Evolutionary conservation across 2,888 invertebrate species (phyloP).

Genomic region (Allygus modestus): DNA sequence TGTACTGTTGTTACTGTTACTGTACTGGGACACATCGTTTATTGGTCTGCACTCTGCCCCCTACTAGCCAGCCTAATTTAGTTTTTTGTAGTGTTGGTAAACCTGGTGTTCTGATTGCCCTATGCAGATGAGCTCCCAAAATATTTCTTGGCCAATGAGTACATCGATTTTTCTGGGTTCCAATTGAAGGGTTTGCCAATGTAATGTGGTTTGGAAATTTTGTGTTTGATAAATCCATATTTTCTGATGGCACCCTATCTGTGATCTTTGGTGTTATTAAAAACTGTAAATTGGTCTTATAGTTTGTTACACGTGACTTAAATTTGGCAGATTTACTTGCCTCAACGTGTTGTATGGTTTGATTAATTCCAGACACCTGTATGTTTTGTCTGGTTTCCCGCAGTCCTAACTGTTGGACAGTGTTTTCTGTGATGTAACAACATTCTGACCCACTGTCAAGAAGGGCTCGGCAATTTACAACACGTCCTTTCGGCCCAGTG

Average conservation of each 20-base stretch:
- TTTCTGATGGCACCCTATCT: constrained; percentile 8
- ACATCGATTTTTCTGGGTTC: constrained; percentile 1
- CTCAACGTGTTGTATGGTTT: background rate
- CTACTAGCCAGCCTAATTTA: constrained; percentile 40
- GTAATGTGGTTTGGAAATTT: constrained; percentile 13
- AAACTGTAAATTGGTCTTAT: constrained; percentile 19
- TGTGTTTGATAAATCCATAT: background rate
- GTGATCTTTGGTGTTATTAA: constrained; percentile 13
- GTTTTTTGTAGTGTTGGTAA: constrained; percentile 17
- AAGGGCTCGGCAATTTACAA: constrained; percentile 24
- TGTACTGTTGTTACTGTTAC: background rate
- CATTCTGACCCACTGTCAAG: constrained; percentile 24
- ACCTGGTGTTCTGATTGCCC: constrained; percentile 14
- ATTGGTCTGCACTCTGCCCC: constrained; percentile 4
- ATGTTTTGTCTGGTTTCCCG: background rate
- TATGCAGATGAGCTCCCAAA: constrained; percentile 8
- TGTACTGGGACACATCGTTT: too few species aligned
- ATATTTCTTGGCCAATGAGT: constrained; percentile 32
- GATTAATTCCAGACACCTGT: constrained; percentile 28
- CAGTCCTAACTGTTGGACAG: constrained; percentile 8
- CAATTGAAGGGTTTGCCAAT: constrained; percentile 32
- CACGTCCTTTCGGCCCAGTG: background rate
- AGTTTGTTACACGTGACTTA: constrained; percentile 2
- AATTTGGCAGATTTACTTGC: background rate
- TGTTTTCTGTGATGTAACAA: constrained; percentile 21